Base-by-base conservation (phyloP, 1,140 invertebrate species). In the Drosophila lini region DNA sequence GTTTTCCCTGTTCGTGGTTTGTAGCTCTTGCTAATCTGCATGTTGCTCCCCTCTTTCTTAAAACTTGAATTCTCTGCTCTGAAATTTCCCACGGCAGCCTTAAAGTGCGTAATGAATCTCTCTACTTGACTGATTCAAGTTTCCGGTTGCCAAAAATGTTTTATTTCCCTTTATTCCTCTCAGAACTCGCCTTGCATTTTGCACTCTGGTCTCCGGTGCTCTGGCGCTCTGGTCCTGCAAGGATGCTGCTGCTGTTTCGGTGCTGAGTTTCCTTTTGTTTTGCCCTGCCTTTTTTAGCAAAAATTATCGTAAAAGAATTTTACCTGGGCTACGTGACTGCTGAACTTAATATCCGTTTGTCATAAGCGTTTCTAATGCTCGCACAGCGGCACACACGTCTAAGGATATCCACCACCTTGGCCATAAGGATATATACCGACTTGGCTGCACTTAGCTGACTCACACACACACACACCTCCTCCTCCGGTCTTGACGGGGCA, bases 301-400 rank as follows among this genome's bases (percentile, higher is more conserved):
- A 88, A 89, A 89, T 89, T 89, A 89, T 88, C 84, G 84, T 88
- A 88, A 88, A 88, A 88, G 84, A 89, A 89, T 89, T 89, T 89
- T 84, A 89, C 84, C 84, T 89, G 84, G 73, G 78, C 81, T 81
- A 89, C 84, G 84, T 89, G 84, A 89, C 84, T 89, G 81, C 80
- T 84, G 84, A 84, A 89, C 85, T 89, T 89, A 89, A 89, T 89
- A 89, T 89, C 84, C 84, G 84, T 90, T 89, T 89, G 84, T 89
- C 85, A 89, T 89, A 89, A 89, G 85, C 84, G 80, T 77, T 88
- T 88, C 84, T 88, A 88, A 88, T 89, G 83, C 84, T 80, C 73
- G 76, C 47, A 85, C 60, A 81, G 41, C 73, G 53, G 77, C 31
- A 63, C 45, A 73, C 40, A 61, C 80, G 41, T 70, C 16, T 45